phyloP scores from a whole-genome alignment of 2,888 invertebrate species.

The Arctia plantaginis region DNA sequence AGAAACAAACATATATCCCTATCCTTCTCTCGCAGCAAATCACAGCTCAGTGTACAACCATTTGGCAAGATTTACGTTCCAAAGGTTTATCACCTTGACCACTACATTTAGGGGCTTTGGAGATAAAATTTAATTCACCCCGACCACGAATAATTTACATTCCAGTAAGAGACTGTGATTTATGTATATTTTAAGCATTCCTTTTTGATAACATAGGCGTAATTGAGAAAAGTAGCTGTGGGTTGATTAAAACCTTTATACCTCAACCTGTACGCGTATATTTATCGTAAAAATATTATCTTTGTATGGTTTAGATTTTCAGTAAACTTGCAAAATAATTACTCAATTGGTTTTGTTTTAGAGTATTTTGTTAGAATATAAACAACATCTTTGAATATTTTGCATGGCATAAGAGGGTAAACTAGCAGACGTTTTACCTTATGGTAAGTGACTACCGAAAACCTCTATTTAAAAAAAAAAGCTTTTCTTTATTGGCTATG shows the following conservation, averaged over 20 bases:
- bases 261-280: background rate
- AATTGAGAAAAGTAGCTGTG: background rate
- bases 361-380: too few species aligned
- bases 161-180: conserved; percentile 52
- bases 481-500: too few species aligned
- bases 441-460: too few species aligned
- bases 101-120: conserved; percentile 46
- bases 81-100: conserved; percentile 52
- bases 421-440: too few species aligned
- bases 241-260: background rate
- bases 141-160: conserved; percentile 55
- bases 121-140: conserved; percentile 59
- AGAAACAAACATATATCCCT: conserved; percentile 2
- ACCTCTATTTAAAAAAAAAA: too few species aligned
- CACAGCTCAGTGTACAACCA: conserved; percentile 22
- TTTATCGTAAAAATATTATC: background rate
- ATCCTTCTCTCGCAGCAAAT: conserved; percentile 27
- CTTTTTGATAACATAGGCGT: conserved; percentile 1
- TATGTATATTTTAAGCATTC: conserved; percentile 50
- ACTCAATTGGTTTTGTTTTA: too few species aligned
- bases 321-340: too few species aligned
- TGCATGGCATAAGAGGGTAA: too few species aligned
- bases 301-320: background rate
- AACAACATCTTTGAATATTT: too few species aligned
- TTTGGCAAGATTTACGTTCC: conserved; percentile 43